These are phyloP conservation scores for Gymnoscopelus microlampas DNA, from an alignment of 2,797 vertebrate species.

Conservation along the genomic window DNA sequence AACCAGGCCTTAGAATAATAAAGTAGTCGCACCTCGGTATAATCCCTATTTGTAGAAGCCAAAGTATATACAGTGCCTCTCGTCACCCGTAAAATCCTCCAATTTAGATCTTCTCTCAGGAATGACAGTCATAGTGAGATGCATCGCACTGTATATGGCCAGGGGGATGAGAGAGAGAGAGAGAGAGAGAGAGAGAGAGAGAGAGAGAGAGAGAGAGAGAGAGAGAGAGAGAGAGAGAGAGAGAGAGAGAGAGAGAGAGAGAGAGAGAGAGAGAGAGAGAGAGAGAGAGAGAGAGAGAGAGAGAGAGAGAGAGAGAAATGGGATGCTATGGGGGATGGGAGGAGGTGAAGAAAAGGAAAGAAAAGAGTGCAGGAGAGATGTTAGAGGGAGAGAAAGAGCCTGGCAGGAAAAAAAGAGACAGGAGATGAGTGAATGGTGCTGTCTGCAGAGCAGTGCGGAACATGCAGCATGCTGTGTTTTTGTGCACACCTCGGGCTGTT, in stretches of 20 bases:
- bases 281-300: neutral
- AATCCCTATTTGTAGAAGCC: slow-evolving; percentile 41
- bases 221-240: slow-evolving; percentile 11
- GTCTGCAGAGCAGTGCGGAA: neutral
- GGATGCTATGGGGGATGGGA: neutral
- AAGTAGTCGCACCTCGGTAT: slow-evolving; percentile 57
- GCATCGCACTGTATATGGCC: slow-evolving; percentile 55
- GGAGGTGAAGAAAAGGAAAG: neutral
- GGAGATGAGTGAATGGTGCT: no score
- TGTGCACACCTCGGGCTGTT: neutral
- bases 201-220: slow-evolving; percentile 9
- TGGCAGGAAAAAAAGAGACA: neutral
- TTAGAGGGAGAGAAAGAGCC: slow-evolving; percentile 7
- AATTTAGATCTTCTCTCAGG: slow-evolving; percentile 3
- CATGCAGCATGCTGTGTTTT: neutral
- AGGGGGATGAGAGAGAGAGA: slow-evolving; percentile 10
- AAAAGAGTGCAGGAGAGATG: slow-evolving; percentile 2
- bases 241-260: slow-evolving; percentile 6
- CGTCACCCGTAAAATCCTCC: slow-evolving; percentile 14
- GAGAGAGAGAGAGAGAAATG: neutral
- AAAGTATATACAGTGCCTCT: slow-evolving; percentile 13
- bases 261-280: slow-evolving; percentile 2
- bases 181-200: slow-evolving; percentile 7
- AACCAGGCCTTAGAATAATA: neutral
- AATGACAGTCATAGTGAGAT: slow-evolving; percentile 31